phyloP scores from a whole-genome alignment of 2,888 invertebrate species.

The Phengaris alcon region DNA sequence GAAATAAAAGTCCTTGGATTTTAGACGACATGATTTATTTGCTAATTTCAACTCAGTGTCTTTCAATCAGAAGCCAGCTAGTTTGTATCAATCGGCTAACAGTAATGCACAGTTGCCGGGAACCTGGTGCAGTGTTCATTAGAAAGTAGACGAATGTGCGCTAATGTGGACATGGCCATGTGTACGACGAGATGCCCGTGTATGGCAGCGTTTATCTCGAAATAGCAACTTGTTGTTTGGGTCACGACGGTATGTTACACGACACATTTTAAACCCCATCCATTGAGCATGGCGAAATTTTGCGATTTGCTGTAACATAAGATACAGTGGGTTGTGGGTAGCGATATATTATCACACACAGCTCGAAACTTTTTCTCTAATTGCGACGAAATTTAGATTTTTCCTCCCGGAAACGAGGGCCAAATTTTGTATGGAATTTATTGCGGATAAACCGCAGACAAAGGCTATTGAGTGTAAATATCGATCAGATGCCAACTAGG shows the following conservation, averaged over 20 bases:
- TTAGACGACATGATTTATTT: not conserved
- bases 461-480: not conserved
- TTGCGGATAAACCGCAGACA: not conserved
- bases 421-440: not conserved
- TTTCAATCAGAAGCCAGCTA: not conserved
- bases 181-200: slow-evolving; percentile 57
- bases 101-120: slow-evolving; percentile 20
- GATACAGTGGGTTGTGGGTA: not conserved
- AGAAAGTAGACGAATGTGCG: slow-evolving; percentile 51
- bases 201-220: slow-evolving; percentile 76
- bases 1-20: not conserved
- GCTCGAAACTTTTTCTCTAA: no score
- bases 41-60: not conserved
- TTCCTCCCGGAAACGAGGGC: not conserved
- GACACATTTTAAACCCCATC: slow-evolving; percentile 44
- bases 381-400: not conserved
- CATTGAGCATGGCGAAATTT: slow-evolving; percentile 1
- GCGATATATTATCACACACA: no score
- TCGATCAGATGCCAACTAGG: not conserved
- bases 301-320: not conserved
- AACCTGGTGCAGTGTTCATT: slow-evolving; percentile 50
- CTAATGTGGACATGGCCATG: slow-evolving; percentile 46
- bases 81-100: slow-evolving; percentile 21
- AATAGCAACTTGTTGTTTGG: slow-evolving; percentile 77
- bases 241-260: slow-evolving; percentile 64